A percentile compares a stretch with the other conserved stretches of the same genome.
phyloP scores from a whole-genome alignment of 2,113 vertebrate species.

The Pedetes capensis region DNA sequence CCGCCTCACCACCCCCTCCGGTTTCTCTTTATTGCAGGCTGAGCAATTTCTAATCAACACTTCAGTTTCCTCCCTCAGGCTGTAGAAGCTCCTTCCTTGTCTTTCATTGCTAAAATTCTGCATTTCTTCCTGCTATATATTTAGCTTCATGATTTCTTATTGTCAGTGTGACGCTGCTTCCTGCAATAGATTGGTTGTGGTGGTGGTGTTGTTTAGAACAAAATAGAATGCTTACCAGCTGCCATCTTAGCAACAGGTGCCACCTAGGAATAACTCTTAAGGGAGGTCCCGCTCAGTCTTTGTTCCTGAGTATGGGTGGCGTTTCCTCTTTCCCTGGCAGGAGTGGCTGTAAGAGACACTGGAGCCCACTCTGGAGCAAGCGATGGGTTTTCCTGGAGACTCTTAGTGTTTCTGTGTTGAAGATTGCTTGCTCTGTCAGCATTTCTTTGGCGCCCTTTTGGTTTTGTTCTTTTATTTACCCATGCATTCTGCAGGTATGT shows the following conservation, averaged over 20 bases:
- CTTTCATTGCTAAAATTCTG: conserved; percentile 69
- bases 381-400: neutral
- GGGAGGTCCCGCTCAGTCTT: conserved; percentile 53
- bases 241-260: conserved; percentile 74
- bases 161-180: conserved; percentile 64
- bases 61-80: conserved; percentile 40
- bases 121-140: conserved; percentile 71
- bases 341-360: neutral
- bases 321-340: neutral
- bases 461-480: neutral
- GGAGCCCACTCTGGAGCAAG: neutral
- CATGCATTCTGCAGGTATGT: neutral
- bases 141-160: conserved; percentile 67
- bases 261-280: conserved; percentile 37
- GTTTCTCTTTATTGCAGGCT: conserved; percentile 62
- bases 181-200: conserved; percentile 4
- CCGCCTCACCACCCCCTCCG: neutral
- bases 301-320: conserved; percentile 27
- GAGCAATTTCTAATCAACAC: conserved; percentile 80
- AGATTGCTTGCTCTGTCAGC: neutral
- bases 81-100: conserved; percentile 68
- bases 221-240: conserved; percentile 57
- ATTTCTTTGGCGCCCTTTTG: neutral
- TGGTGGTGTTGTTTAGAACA: conserved; percentile 26
- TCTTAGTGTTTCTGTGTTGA: neutral